These are phyloP conservation scores for Brachystomella parvula DNA, from an alignment of 1,140 invertebrate species.

Conservation along the genomic window DNA sequence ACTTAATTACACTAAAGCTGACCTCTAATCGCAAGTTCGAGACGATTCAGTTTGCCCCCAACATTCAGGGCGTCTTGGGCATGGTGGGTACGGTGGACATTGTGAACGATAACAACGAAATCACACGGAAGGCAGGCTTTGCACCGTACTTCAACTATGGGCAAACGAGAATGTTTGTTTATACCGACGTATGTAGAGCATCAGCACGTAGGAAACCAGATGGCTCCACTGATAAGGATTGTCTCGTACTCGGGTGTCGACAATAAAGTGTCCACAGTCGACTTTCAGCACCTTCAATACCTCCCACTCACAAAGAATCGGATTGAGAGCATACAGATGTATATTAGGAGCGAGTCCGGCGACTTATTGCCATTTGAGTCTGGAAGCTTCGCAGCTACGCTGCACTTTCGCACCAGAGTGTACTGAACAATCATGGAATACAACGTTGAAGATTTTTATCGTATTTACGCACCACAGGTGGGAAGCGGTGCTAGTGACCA, in stretches of 20 bases:
- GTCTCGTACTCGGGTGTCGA: not conserved
- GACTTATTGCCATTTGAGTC: conserved; percentile 5
- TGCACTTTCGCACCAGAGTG: conserved; percentile 5
- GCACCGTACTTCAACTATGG: not conserved
- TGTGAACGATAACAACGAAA: not conserved
- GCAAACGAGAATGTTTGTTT: conserved; percentile 36
- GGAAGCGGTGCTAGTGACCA: not conserved
- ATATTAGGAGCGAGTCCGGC: conserved; percentile 16
- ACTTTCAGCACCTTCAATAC: conserved; percentile 16
- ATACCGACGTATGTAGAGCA: conserved; percentile 41
- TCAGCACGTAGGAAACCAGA: conserved; percentile 41
- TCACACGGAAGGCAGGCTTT: not conserved
- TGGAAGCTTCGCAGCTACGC: conserved; percentile 7
- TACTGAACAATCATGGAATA: not conserved
- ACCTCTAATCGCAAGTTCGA: no score
- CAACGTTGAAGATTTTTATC: not conserved
- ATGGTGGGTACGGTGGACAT: no score
- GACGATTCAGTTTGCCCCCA: no score
- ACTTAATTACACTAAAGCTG: no score
- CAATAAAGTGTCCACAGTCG: not conserved
- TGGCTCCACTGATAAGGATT: conserved; percentile 37
- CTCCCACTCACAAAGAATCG: not conserved
- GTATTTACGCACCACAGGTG: not conserved
- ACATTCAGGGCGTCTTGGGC: no score
- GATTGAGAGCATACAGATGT: conserved; percentile 15